Conservation (phyloP, 2,113 vertebrate species). For the Caranx ignobilis region DNA sequence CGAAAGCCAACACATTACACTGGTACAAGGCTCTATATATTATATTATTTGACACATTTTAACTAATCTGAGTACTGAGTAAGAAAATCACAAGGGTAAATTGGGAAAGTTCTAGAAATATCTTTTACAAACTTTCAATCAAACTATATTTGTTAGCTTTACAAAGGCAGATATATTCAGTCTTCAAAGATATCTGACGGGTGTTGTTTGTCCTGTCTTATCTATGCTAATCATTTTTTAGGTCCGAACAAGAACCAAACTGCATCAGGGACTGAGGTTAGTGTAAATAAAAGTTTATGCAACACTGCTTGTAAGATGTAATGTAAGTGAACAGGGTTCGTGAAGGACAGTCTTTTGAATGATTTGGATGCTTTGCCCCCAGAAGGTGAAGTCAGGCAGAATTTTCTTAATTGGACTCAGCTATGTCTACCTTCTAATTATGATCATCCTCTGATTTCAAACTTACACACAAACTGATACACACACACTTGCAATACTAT, state of each 20-base stretch:
- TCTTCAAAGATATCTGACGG: neutral
- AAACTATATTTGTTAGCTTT: neutral
- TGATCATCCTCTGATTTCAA: conserved; percentile 4
- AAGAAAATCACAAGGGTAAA: too few species aligned
- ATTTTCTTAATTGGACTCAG: neutral
- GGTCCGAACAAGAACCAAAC: neutral
- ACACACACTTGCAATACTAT: neutral
- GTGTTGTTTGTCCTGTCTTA: neutral
- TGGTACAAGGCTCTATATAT: too few species aligned
- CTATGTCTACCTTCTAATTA: conserved; percentile 1
- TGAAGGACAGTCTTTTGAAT: neutral
- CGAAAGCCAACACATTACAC: too few species aligned
- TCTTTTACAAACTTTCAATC: too few species aligned
- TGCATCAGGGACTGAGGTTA: neutral
- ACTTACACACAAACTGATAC: neutral
- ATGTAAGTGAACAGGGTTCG: neutral
- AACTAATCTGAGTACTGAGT: too few species aligned
- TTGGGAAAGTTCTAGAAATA: too few species aligned
- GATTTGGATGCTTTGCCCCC: conserved; percentile 9
- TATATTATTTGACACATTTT: too few species aligned
- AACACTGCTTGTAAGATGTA: neutral
- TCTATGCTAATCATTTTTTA: neutral
- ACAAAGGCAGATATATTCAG: neutral
- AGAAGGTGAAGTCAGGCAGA: conserved; percentile 3
- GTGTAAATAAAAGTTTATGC: neutral